Base-by-base conservation (phyloP, 2,113 vertebrate species). In the Manacus vitellinus region DNA sequence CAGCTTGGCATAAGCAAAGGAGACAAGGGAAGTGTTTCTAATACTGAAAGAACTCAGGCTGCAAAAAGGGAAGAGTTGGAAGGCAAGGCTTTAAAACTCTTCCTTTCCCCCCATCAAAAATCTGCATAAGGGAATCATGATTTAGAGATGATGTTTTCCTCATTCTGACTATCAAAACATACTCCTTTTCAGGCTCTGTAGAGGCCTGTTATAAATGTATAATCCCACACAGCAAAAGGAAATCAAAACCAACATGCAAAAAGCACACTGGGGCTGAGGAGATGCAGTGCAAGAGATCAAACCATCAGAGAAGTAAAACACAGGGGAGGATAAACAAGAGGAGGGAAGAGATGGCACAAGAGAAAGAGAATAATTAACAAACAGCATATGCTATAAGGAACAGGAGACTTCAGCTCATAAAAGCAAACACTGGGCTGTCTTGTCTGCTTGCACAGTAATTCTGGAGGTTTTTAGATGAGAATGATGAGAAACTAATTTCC, bases 181-280 rank as follows among this genome's bases (percentile, higher is more conserved):
- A 56, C 46, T 76, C 41, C 51, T 90, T 82, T 61, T 41, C 78
- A 55, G 77, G 81, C 59, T 94, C 67, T 20, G 30, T 72, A 83
- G 68, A 79, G 47, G 47, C 46, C 84, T 96, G 44, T 90, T 91
- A 51, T 46, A 92, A 93, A 92, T 63, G 63, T 74, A 89, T 89
- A 95, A 92, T 87, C 56, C 43, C n/a, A 62, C 37, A 93, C 24
- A 95, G 84, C 87, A 89, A 83, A 94, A 71, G 37, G 54, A 95
- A 74, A 88, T 65, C 39, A 80, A 96, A 94, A 47, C 31, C 27
- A 91, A 73, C 58, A 22, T 30, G 51, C 67, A 65, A 70, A 91
- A 82, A 68, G 76, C 73, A 66, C n/a, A 4, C 63, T 68, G 65
- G 54, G 88, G 61, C 88, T 71, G 58, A 89, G 68, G 75, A 67